These are phyloP conservation scores for Ptilodon capucinus DNA, from an alignment of 2,888 invertebrate genomes.

Conservation along the genomic window DNA sequence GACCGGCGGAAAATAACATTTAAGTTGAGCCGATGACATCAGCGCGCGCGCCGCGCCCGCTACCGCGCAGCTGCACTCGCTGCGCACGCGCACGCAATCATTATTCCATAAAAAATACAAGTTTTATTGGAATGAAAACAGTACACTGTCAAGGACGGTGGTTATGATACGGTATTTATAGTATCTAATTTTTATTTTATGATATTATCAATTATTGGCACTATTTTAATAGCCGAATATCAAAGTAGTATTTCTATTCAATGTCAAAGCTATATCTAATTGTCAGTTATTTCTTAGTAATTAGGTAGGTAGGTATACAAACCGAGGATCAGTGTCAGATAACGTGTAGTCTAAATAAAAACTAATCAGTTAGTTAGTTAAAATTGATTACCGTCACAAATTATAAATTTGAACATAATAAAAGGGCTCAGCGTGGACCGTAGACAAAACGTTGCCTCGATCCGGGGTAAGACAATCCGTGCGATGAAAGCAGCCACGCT, in stretches of 20 bases:
- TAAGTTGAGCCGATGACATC: constrained; percentile 78
- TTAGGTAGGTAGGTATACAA: too few species aligned
- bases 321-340: constrained; percentile 20
- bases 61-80: constrained; percentile 52
- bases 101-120: constrained; percentile 26
- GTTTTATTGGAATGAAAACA: constrained; percentile 16
- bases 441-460: constrained; percentile 59
- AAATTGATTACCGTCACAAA: constrained; percentile 55
- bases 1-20: constrained; percentile 76
- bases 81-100: constrained; percentile 50
- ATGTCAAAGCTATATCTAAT: too few species aligned
- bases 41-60: constrained; percentile 69
- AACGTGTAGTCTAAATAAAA: constrained; percentile 23
- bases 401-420: constrained; percentile 62
- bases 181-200: background rate
- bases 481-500: constrained; percentile 64
- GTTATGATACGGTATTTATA: background rate
- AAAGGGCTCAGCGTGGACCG: constrained; percentile 38
- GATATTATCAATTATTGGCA: too few species aligned
- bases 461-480: constrained; percentile 68
- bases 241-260: too few species aligned
- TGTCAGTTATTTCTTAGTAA: too few species aligned
- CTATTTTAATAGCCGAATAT: too few species aligned
- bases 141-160: constrained; percentile 2
- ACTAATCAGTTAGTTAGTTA: constrained; percentile 31